Evolutionary conservation across 30 jellyfish, hydroid and myxozoan genomes (phyloP).

Genomic region (Thelohanellus kitauei): DNA sequence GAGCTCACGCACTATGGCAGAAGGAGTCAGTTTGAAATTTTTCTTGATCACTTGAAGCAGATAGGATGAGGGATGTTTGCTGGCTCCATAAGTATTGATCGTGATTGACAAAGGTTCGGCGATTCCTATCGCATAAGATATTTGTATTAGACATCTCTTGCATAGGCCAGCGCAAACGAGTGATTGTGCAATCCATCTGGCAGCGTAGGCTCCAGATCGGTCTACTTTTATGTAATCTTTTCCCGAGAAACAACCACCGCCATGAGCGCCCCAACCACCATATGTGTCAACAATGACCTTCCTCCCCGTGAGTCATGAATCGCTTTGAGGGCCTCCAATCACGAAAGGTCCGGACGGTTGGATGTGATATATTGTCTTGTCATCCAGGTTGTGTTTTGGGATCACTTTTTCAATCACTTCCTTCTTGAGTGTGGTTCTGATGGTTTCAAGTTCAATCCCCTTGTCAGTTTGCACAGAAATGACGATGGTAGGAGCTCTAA

Average conservation of each 20-base stretch:
- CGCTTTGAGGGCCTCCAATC: slow-evolving; percentile 88
- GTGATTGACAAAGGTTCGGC: slow-evolving; percentile 10
- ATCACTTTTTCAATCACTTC: slow-evolving; percentile 15
- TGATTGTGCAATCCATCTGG: slow-evolving; percentile 8
- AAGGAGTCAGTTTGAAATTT: slow-evolving; percentile 80
- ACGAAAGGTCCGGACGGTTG: slow-evolving; percentile 87
- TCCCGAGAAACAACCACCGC: slow-evolving; percentile 26
- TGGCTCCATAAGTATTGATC: slow-evolving; percentile 50
- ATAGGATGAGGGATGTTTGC: slow-evolving; percentile 14
- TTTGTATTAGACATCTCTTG: slow-evolving; percentile 2
- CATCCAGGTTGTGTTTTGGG: slow-evolving; percentile 40
- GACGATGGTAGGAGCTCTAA: slow-evolving; percentile 4
- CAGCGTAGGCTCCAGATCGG: slow-evolving; percentile 15
- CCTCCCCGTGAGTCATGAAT: slow-evolving; percentile 18
- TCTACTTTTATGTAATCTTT: slow-evolving; percentile 15
- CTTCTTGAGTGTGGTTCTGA: neutral
- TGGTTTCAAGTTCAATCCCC: neutral
- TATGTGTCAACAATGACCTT: slow-evolving; percentile 18
- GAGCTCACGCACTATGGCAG: slow-evolving; percentile 65
- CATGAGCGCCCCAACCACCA: slow-evolving; percentile 21
- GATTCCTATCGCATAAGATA: slow-evolving; percentile 13
- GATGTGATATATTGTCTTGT: slow-evolving; percentile 36
- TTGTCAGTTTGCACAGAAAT: slow-evolving; percentile 5
- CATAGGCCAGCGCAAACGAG: slow-evolving; percentile 11
- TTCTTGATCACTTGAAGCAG: slow-evolving; percentile 29